phyloP scores from a whole-genome alignment of 2,797 vertebrate species.

The Tolypeutes matacus region DNA sequence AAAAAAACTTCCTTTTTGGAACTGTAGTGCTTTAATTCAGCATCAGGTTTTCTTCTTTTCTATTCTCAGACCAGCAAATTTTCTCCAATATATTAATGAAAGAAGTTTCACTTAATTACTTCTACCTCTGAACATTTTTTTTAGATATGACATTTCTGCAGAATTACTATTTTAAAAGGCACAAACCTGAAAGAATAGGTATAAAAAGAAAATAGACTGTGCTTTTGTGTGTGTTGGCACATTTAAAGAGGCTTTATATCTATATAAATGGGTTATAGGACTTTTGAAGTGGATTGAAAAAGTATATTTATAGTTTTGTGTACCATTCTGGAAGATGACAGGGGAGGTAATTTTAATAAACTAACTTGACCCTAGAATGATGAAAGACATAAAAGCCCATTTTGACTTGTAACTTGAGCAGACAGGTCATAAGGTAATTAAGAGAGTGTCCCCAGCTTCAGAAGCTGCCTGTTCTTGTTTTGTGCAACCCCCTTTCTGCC shows the following conservation, averaged over 20 bases:
- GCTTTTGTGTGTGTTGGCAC: conserved; percentile 65
- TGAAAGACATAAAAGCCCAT: conserved; percentile 19
- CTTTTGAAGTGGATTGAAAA: conserved; percentile 66
- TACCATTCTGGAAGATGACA: conserved; percentile 31
- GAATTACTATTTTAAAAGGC: conserved; percentile 71
- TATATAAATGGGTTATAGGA: conserved; percentile 37
- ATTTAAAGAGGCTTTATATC: conserved; percentile 45
- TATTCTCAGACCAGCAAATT: conserved; percentile 34
- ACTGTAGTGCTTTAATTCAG: conserved; percentile 29
- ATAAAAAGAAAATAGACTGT: background rate
- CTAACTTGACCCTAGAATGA: conserved; percentile 53
- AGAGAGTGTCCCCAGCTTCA: background rate
- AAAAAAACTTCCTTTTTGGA: background rate
- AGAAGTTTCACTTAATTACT: conserved; percentile 59
- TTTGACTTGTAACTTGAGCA: conserved; percentile 41
- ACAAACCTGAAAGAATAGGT: conserved; percentile 55
- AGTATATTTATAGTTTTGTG: conserved; percentile 22
- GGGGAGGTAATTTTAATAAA: conserved; percentile 73
- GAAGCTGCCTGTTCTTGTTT: background rate
- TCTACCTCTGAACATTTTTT: conserved; percentile 65
- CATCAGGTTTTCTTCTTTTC: conserved; percentile 28
- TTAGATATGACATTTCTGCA: conserved; percentile 73
- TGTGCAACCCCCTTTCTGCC: background rate
- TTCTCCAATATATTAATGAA: conserved; percentile 55
- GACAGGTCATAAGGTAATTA: background rate